Evolutionary conservation across 2,797 vertebrate genomes (phyloP).

Genomic region (Sternarchorhynchus goeldii): DNA sequence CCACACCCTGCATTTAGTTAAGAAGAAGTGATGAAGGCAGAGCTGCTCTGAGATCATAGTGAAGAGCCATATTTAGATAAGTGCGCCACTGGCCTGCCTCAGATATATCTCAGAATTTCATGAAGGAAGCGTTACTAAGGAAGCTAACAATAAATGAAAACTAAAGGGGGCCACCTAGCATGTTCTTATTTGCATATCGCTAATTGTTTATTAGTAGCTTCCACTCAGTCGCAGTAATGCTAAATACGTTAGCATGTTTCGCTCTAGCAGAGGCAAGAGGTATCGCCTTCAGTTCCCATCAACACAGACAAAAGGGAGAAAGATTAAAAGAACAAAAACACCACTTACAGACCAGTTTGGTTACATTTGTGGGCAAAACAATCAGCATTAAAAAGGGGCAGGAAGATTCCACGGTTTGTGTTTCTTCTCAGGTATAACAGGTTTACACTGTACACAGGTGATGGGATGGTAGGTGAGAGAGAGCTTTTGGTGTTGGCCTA

Average conservation of each 20-base stretch:
- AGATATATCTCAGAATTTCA: background rate
- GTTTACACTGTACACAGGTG: constrained; percentile 2
- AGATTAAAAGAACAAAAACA: background rate
- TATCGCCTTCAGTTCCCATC: background rate
- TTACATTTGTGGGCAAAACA: constrained; percentile 27
- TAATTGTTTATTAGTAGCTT: too few species aligned
- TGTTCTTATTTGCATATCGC: background rate
- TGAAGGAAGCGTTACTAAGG: background rate
- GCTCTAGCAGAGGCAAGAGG: too few species aligned
- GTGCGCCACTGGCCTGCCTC: background rate
- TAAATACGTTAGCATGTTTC: too few species aligned
- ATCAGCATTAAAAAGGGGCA: background rate
- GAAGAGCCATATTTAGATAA: too few species aligned
- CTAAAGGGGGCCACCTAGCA: background rate
- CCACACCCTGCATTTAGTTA: constrained; percentile 55
- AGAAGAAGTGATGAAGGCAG: constrained; percentile 34
- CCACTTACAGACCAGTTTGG: constrained; percentile 18
- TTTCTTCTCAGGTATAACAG: background rate
- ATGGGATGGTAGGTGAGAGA: background rate
- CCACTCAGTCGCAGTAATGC: too few species aligned
- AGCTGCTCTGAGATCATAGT: background rate
- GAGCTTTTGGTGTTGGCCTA: background rate
- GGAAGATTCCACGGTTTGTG: background rate
- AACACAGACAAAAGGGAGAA: background rate
- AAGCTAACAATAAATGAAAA: background rate